phyloP scores from a whole-genome alignment of 1,140 invertebrate species.

The Streblospio benedicti region DNA sequence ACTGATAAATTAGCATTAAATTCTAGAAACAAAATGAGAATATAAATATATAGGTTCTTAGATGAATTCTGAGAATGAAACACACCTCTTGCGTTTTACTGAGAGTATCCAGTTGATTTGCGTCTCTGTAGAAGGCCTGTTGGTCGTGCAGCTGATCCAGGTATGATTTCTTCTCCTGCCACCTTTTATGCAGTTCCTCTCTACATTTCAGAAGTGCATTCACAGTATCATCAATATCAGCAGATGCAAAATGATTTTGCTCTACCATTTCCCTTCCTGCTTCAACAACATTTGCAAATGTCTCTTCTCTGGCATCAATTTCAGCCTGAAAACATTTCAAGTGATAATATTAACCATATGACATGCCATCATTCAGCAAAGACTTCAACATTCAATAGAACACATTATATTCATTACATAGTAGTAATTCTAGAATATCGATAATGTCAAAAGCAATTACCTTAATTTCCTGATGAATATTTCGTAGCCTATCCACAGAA shows the following conservation, averaged over 20 bases:
- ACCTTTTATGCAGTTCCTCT: conserved; percentile 94
- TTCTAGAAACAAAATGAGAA: no score
- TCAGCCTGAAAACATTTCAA: no score
- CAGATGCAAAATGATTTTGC: conserved; percentile 64
- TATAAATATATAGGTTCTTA: no score
- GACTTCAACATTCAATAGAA: no score
- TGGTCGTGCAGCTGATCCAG: conserved; percentile 89
- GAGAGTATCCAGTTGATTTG: conserved; percentile 82
- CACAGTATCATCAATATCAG: conserved; percentile 79
- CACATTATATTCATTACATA: no score
- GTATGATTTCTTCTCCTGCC: conserved; percentile 84
- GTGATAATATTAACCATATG: no score
- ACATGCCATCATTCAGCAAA: no score
- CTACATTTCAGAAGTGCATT: conserved; percentile 81
- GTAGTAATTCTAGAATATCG: no score
- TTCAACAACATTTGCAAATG: conserved; percentile 69
- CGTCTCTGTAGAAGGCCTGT: conserved; percentile 89
- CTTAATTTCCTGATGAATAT: conserved; percentile 74
- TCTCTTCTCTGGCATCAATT: conserved; percentile 85
- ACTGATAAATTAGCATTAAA: no score
- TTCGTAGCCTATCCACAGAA: conserved; percentile 77
- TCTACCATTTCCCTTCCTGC: conserved; percentile 72
- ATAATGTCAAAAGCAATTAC: no score
- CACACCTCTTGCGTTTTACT: conserved; percentile 76
- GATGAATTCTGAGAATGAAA: no score